Evolutionary conservation across 2,888 invertebrate genomes (phyloP), one percentile per base, ranked within the genome.

Genomic region (Proisotoma minuta): DNA sequence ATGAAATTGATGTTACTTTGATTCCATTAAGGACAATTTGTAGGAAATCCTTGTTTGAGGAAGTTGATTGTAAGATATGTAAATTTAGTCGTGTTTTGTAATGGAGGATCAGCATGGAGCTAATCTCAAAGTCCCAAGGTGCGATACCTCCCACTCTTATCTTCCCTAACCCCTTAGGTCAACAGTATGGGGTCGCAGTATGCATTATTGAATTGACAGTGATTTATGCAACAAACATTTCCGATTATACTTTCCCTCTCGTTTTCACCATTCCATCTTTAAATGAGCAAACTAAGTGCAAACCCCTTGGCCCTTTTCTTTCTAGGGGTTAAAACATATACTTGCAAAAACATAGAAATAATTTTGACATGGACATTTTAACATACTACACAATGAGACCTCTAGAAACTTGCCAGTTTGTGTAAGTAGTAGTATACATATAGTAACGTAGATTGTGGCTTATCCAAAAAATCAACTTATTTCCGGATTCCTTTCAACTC

Each of bases 161-260:
- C 43, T 39, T 27, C 27, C 12, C 18, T 23, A 56, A 56, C 56
- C 56, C 56, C 56, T 56, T 56, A 56, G 56, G 56, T 56, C 56
- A 56, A 56, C 56, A 56, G 56, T 29, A 51, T 51, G 51, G 51
- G 51, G 15, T 34, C 15, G 15, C 43, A 24, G 23, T 24, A 15
- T 4, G 39, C 43, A 56, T 56, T 56, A 56, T 56, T 56, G 56
- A 56, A 56, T 34, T 56, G 56, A 56, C 56, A 56, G 56, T 56
- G 56, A 56, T 56, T 56, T 56, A 56, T 56, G 47, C 56, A 56
- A 56, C 56, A 56, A 56, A 56, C 56, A 56, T 56, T 56, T 56
- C 43, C 56, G 56, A 56, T 56, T 56, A 24, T 56, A 26, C 56
- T 47, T 56, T 56, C 43, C 24, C 27, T 56, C 56, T 56, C 56